phyloP scores from a whole-genome alignment of 37 sponge, comb jelly and placozoan species.

The Oopsacas minuta region DNA sequence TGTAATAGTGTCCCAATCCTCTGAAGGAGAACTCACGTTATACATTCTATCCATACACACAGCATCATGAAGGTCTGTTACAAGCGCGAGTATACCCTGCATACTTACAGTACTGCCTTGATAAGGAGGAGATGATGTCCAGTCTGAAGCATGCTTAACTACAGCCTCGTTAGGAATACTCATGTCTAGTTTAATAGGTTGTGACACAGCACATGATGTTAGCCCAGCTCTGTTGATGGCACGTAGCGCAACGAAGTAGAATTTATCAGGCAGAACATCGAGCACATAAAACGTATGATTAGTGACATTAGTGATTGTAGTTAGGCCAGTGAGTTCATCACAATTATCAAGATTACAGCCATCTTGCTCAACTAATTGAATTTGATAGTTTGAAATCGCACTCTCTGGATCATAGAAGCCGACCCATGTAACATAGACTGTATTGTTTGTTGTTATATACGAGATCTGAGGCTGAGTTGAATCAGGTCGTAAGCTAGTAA shows the following conservation, averaged over 20 bases:
- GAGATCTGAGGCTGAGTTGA: neutral
- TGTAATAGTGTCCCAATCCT: neutral
- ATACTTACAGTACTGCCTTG: neutral
- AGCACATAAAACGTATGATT: neutral
- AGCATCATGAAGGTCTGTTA: neutral
- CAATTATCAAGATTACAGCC: neutral
- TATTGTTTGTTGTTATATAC: neutral
- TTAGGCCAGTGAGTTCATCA: neutral
- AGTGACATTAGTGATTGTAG: neutral
- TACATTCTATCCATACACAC: neutral
- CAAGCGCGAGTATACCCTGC: neutral
- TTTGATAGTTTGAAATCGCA: neutral
- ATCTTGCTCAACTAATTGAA: neutral
- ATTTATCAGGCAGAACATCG: neutral
- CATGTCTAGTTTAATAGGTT: neutral
- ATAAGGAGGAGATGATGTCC: neutral
- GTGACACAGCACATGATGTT: neutral
- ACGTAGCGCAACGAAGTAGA: neutral
- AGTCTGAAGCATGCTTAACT: neutral
- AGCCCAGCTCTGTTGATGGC: neutral
- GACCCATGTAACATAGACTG: neutral
- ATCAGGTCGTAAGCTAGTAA: neutral
- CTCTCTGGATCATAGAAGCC: neutral
- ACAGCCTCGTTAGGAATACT: neutral
- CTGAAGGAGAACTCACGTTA: neutral